Evolutionary conservation across 2,113 vertebrate genomes (phyloP), one percentile per base, ranked within the genome.

Genomic region (Gyps fulvus): DNA sequence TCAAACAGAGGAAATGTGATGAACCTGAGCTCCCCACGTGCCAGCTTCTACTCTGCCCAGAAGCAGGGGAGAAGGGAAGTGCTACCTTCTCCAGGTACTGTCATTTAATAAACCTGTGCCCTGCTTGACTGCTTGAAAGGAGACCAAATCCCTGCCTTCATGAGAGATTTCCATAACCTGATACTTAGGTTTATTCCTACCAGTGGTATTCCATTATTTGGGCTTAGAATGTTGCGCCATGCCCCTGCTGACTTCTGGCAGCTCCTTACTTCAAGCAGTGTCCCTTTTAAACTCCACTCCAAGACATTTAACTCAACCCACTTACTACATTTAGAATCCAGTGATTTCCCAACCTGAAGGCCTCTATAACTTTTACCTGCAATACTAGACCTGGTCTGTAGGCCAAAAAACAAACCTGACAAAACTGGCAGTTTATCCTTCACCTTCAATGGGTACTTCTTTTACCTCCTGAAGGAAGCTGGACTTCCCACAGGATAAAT

Each of bases 21-120:
- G 11, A 63, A 59, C 8, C 20, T 71, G 27, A 45, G 8, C 34
- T 4, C 29, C 17, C 4, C 15, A 29, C 0, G 1, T 17, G 8
- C 8, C 54, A 52, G 40, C 3, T 78, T 78, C 34, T 66, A 11
- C 18, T 87, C 63, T 62, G 23, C 12, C 22, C 36, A 66, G 59
- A 59, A 62, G 26, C 0, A 20, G 7, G 7, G 25, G 13, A 87
- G 18, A 52, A 92, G 9, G 29, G 17, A 76, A 95, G 5, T 7
- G 15, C 8, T 45, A 38, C 23, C 40, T 85, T 61, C 14, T 78
- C 13, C 36, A 49, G 36, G 63, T 34, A 21, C 13, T 66, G 10
- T 18, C 17, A 45, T 36, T 88, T 62, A 79, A 66, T 65, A 66
- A 65, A 71, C 6, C 16, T 55, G 3, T 70, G 14, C 31, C 62